Evolutionary conservation across 2,888 invertebrate genomes (phyloP).

Genomic region (Brassicogethes aeneus): DNA sequence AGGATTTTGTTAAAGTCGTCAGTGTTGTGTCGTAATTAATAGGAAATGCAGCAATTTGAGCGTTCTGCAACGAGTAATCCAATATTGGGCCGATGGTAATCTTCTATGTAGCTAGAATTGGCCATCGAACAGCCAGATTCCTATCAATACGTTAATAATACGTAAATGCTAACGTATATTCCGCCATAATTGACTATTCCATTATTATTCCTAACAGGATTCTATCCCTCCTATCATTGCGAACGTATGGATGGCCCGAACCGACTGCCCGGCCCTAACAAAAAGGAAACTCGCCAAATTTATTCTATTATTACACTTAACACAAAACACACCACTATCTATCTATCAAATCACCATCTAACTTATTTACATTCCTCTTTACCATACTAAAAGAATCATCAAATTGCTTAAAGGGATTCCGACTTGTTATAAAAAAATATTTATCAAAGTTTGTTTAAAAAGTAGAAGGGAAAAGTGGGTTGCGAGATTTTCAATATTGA

Average conservation of each 20-base stretch:
- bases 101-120: conserved; percentile 28
- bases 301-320: background rate
- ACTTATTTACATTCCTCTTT: too few species aligned
- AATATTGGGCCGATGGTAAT: conserved; percentile 34
- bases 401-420: too few species aligned
- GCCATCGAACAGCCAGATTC: conserved; percentile 29
- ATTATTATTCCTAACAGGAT: conserved; percentile 4
- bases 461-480: too few species aligned
- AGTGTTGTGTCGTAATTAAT: too few species aligned
- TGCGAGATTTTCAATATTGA: too few species aligned
- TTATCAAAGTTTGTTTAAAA: too few species aligned
- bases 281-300: background rate
- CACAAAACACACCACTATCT: too few species aligned
- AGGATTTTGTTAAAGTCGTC: too few species aligned
- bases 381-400: too few species aligned
- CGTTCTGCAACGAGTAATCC: conserved; percentile 34
- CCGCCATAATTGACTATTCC: conserved; percentile 4
- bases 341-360: too few species aligned
- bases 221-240: background rate
- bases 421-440: too few species aligned
- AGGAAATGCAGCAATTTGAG: conserved; percentile 39
- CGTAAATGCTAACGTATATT: conserved; percentile 21
- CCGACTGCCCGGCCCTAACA: background rate
- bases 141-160: conserved; percentile 30
- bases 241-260: background rate